Conservation (phyloP, 1,140 invertebrate genomes). For the Rhopalosiphum maidis region DNA sequence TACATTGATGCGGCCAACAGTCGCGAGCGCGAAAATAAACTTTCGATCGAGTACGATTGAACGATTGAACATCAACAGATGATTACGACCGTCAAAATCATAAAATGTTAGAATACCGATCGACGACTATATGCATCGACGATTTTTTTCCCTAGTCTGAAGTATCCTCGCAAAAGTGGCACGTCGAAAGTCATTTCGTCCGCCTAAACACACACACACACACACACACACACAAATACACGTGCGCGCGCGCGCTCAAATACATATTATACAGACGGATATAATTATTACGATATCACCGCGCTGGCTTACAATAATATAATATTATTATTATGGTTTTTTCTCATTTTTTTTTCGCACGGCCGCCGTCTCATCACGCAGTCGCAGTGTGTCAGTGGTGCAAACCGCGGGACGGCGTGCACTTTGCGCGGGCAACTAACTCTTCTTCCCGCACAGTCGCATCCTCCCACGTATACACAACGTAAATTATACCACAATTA, state of each 20-base stretch:
- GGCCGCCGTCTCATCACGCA: background rate
- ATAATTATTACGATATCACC: background rate
- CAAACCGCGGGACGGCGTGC: conserved; percentile 44
- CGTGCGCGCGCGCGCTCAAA: no score
- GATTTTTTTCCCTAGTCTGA: background rate
- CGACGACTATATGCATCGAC: background rate
- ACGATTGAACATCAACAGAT: background rate
- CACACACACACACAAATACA: background rate
- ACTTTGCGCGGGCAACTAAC: background rate
- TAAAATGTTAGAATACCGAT: background rate
- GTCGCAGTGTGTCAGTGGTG: conserved; percentile 52
- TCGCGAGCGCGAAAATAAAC: background rate
- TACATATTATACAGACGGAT: background rate
- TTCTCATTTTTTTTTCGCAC: background rate
- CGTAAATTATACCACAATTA: conserved; percentile 32
- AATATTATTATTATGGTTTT: conserved; percentile 16
- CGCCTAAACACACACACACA: background rate
- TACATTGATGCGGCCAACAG: background rate
- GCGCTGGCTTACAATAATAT: background rate
- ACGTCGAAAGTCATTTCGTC: conserved; percentile 35
- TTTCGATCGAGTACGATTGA: background rate
- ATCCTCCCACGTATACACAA: background rate
- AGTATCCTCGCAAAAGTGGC: conserved; percentile 15
- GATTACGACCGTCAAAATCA: background rate
- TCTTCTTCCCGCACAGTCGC: background rate